Evolutionary conservation across 1,140 invertebrate species (phyloP).

Genomic region (Diachasma alloeum): DNA sequence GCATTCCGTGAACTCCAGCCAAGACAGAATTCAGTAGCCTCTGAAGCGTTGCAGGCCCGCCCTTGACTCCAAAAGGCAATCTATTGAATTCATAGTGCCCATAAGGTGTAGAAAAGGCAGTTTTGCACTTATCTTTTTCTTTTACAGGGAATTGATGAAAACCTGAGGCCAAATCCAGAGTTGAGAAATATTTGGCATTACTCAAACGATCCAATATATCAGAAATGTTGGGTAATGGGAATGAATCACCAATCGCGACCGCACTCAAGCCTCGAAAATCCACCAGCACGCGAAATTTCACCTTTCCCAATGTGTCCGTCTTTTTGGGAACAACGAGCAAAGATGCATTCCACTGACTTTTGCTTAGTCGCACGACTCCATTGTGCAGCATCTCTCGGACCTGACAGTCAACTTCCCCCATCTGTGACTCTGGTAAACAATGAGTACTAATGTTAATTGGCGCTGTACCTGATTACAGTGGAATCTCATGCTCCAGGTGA

Average conservation of each 20-base stretch:
- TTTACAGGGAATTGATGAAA: too few species aligned
- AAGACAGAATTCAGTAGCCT: neutral
- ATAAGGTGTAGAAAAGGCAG: too few species aligned
- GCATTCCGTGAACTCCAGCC: neutral
- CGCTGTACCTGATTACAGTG: neutral
- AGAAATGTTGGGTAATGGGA: neutral
- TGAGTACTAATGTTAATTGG: neutral
- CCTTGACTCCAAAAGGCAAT: too few species aligned
- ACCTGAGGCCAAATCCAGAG: too few species aligned
- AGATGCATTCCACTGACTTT: too few species aligned
- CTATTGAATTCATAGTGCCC: too few species aligned
- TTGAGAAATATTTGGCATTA: too few species aligned
- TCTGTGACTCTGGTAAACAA: neutral
- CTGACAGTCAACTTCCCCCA: neutral
- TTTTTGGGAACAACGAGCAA: too few species aligned
- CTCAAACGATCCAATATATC: slow-evolving; percentile 7
- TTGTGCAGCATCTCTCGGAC: neutral
- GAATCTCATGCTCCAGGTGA: neutral
- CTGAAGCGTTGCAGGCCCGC: too few species aligned
- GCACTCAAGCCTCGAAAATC: neutral
- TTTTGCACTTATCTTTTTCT: too few species aligned
- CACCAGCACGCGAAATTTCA: neutral
- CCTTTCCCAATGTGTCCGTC: too few species aligned
- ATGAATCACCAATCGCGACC: neutral
- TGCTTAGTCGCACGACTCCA: neutral